Evolutionary conservation across 2,113 vertebrate species (phyloP).

Genomic region (Apteryx owenii): DNA sequence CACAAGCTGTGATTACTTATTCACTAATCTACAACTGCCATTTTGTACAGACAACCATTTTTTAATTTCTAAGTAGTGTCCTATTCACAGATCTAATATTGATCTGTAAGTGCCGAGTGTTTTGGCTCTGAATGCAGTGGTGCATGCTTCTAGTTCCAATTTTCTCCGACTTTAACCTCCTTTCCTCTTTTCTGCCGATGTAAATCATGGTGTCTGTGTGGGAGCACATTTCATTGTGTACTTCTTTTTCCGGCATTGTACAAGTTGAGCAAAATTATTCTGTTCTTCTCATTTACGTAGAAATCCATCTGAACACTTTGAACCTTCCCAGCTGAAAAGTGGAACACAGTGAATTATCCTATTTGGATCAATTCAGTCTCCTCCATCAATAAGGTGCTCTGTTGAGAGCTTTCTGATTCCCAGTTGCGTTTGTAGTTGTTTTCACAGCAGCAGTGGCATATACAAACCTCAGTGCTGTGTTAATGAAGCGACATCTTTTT

Average conservation of each 20-base stretch:
- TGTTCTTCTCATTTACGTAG: not conserved
- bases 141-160: not conserved
- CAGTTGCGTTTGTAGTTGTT: not conserved
- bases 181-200: not conserved
- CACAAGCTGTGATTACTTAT: not conserved
- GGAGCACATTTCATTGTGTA: not conserved
- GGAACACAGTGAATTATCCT: not conserved
- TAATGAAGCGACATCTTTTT: not conserved
- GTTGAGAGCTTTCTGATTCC: not conserved
- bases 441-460: not conserved
- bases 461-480: not conserved
- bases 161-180: not conserved
- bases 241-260: not conserved
- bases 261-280: not conserved
- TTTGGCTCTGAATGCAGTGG: not conserved
- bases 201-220: fast-evolving
- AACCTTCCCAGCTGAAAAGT: not conserved
- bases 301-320: not conserved
- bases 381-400: not conserved
- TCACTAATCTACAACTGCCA: not conserved
- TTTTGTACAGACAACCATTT: not conserved
- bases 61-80: not conserved
- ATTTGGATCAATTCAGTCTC: not conserved
- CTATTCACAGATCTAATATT: not conserved
- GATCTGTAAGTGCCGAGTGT: not conserved